Conservation (phyloP, 2,797 vertebrate species). For the Argyrosomus regius region DNA sequence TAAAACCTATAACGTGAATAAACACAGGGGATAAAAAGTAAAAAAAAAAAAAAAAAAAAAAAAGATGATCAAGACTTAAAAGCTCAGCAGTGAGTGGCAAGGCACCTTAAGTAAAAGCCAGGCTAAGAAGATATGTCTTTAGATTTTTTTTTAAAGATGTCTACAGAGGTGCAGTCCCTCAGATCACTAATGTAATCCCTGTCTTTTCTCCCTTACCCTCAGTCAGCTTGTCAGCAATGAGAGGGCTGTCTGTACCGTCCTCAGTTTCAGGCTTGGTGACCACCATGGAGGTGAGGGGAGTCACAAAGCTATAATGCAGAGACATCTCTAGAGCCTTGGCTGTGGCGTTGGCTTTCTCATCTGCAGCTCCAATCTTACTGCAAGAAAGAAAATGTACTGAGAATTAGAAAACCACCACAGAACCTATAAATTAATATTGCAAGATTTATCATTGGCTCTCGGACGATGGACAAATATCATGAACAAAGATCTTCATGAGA, state of each 20-base stretch:
- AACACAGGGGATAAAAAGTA: too few species aligned
- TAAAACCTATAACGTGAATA: too few species aligned
- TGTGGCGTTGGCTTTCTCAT: constrained; percentile 88
- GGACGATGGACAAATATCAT: neutral
- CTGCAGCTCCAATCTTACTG: constrained; percentile 84
- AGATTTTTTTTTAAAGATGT: too few species aligned
- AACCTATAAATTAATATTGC: neutral
- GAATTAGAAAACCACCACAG: neutral
- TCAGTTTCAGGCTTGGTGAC: constrained; percentile 92
- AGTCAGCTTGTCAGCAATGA: constrained; percentile 90
- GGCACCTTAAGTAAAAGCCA: too few species aligned
- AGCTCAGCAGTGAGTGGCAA: too few species aligned
- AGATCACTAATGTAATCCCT: neutral
- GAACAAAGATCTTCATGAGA: neutral
- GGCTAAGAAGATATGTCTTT: too few species aligned
- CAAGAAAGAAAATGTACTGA: constrained; percentile 1
- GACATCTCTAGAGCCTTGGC: constrained; percentile 91
- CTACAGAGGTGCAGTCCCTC: too few species aligned
- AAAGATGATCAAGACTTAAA: too few species aligned
- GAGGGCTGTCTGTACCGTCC: constrained; percentile 55
- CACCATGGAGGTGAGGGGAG: constrained; percentile 96
- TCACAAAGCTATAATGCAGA: constrained; percentile 93
- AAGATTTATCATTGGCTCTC: neutral
- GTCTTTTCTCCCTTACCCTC: constrained; percentile 84
- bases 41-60: too few species aligned